Evolutionary conservation across 2,113 vertebrate species (phyloP).

Genomic region (Coptodon rendalli): DNA sequence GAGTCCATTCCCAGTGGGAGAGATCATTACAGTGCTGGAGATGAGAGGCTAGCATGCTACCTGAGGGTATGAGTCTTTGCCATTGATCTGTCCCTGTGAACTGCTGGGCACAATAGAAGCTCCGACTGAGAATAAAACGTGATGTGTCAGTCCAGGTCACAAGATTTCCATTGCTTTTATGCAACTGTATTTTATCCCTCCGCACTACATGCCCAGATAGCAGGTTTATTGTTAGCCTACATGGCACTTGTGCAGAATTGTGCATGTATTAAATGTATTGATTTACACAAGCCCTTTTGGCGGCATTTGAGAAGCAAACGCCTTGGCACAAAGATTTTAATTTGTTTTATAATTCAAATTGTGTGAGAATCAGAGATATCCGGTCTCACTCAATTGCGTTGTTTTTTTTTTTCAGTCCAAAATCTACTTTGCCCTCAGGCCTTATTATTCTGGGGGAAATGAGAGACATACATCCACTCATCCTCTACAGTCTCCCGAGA

Average conservation of each 20-base stretch:
- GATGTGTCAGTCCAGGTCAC: slow-evolving; percentile 33
- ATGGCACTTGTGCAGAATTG: background rate
- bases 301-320: background rate
- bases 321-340: background rate
- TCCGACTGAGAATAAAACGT: background rate
- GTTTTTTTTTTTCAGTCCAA: background rate
- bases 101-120: slow-evolving; percentile 25
- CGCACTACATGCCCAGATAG: background rate
- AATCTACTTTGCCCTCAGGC: slow-evolving; percentile 11
- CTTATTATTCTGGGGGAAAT: slow-evolving; percentile 32
- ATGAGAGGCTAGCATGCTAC: slow-evolving; percentile 42
- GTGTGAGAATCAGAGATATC: background rate
- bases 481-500: slow-evolving; percentile 23
- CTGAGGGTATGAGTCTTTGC: slow-evolving; percentile 28
- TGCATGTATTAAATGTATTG: background rate
- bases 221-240: background rate
- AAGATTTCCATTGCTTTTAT: slow-evolving; percentile 29
- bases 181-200: background rate
- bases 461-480: slow-evolving; percentile 15
- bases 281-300: background rate
- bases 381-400: background rate
- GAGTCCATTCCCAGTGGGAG: slow-evolving; percentile 39
- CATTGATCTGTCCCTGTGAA: slow-evolving; percentile 53
- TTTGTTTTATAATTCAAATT: background rate
- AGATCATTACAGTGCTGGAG: slow-evolving; percentile 46